A percentile compares a stretch with the other conserved stretches of the same genome.
phyloP scores from a whole-genome alignment of 2,888 invertebrate species.

The Liodrosophila aerea region DNA sequence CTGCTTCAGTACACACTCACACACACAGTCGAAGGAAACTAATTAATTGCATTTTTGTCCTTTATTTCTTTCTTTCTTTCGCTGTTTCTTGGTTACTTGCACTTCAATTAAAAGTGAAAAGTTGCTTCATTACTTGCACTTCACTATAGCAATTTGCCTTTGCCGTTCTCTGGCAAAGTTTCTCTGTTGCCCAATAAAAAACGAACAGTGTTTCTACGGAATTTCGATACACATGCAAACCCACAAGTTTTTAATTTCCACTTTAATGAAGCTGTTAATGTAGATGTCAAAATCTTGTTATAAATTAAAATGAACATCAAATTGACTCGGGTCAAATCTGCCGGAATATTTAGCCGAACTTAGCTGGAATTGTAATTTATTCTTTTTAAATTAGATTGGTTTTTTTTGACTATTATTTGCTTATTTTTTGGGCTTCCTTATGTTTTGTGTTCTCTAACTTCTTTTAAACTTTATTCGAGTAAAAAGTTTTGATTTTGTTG shows the following conservation, averaged over 20 bases:
- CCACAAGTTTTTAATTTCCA: neutral
- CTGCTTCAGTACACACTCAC: no score
- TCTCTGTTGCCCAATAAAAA: slow-evolving; percentile 4
- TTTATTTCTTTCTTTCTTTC: no score
- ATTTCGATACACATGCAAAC: neutral
- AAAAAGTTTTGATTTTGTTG: slow-evolving; percentile 29
- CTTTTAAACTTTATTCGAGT: slow-evolving; percentile 16
- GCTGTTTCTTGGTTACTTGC: neutral
- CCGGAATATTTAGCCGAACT: slow-evolving; percentile 1
- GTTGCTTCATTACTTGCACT: slow-evolving; percentile 18
- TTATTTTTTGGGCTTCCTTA: slow-evolving; percentile 13
- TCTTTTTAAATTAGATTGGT: neutral
- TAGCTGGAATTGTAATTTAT: neutral
- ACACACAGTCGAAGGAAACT: slow-evolving; percentile 4
- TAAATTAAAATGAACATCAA: neutral
- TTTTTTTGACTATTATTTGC: slow-evolving; percentile 6
- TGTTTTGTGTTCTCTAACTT: slow-evolving; percentile 4
- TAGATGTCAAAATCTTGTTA: neutral
- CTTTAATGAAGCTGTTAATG: slow-evolving; percentile 6
- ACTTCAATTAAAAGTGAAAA: slow-evolving; percentile 13
- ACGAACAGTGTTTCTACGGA: neutral
- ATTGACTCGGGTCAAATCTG: neutral
- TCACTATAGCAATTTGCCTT: slow-evolving; percentile 2
- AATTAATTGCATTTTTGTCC: slow-evolving; percentile 15
- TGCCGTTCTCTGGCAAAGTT: slow-evolving; percentile 1